A percentile compares a stretch with the other conserved stretches of the same genome.
phyloP scores from a whole-genome alignment of 2,888 invertebrate species.

The Atethmia centrago region DNA sequence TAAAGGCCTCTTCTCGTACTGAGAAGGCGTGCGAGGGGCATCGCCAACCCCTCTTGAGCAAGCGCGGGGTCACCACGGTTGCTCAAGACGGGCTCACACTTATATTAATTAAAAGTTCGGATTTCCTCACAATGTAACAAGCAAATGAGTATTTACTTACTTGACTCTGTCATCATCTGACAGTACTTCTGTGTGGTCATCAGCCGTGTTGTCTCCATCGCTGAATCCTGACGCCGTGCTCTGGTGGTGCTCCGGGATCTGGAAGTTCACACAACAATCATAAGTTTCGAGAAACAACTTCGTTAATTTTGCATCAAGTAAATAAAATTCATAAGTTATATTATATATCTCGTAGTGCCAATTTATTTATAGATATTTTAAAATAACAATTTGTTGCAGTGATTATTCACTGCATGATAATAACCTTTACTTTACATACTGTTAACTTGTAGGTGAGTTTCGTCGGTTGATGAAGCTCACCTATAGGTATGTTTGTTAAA shows the following conservation, averaged over 20 bases:
- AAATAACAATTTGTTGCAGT: too few relatives aligned
- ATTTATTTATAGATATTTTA: too few relatives aligned
- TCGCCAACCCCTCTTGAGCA: too few relatives aligned
- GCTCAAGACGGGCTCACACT: too few relatives aligned
- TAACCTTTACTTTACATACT: too few relatives aligned
- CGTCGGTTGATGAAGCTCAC: not conserved
- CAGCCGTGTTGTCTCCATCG: conserved; percentile 83
- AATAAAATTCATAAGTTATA: not conserved
- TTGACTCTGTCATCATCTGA: conserved; percentile 84
- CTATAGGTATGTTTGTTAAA: not conserved
- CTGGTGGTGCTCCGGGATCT: conserved; percentile 89
- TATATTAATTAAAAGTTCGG: too few relatives aligned
- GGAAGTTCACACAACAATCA: conserved; percentile 30
- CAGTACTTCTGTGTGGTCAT: conserved; percentile 81
- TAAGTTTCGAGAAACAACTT: not conserved
- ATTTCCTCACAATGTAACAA: not conserved
- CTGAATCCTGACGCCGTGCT: conserved; percentile 87
- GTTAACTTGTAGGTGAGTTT: not conserved
- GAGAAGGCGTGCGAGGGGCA: too few relatives aligned
- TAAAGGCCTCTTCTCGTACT: too few relatives aligned
- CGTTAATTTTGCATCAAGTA: not conserved
- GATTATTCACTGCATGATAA: too few relatives aligned
- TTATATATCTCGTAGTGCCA: not conserved
- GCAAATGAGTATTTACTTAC: conserved; percentile 73
- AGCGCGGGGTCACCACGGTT: too few relatives aligned